Evolutionary conservation across 2,888 invertebrate genomes (phyloP), one percentile per base, ranked within the genome.

Genomic region (Dryadula phaetusa): DNA sequence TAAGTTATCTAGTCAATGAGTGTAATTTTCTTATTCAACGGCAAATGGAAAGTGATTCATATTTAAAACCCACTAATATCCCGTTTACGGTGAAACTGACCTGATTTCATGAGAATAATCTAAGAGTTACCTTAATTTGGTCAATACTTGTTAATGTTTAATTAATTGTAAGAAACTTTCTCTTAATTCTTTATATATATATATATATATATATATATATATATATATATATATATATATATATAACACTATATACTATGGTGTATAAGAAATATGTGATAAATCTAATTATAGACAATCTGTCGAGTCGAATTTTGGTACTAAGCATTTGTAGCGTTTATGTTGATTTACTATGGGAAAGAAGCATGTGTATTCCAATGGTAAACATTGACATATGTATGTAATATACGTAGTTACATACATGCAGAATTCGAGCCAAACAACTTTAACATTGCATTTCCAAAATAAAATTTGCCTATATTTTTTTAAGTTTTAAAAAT

Each of bases 1-100:
- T 74, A 73, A 76, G 66, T 72, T 69, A 70, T 56, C 67, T 60
- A 70, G 62, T 69, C 64, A 72, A 70, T 71, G 66, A 67, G 60
- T 66, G 61, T 66, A 66, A 68, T 70, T 70, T 64, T 56, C 54
- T 69, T 64, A 70, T 60, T 63, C 20, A 32, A 25, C 65, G 22
- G 60, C 49, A 62, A 68, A 70, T 71, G 70, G 63, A 65, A 74
- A 68, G 70, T 73, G 74, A 73, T 70, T 74, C 70, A 73, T 69
- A 66, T 60, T 63, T 60, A 18, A 60, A n/a, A 44, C 22, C 16
- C 7, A 60, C 60, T 44, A 60, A 56, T 10, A 47, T 28, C 40
- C 47, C 20, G 25, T 47, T 64, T 56, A 37, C 40, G 58, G 56
- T 28, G 44, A 42, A 44, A 60, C 44, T 12, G 60, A 28, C 44